phyloP scores from a whole-genome alignment of 1,140 invertebrate species.

The Mya arenaria region DNA sequence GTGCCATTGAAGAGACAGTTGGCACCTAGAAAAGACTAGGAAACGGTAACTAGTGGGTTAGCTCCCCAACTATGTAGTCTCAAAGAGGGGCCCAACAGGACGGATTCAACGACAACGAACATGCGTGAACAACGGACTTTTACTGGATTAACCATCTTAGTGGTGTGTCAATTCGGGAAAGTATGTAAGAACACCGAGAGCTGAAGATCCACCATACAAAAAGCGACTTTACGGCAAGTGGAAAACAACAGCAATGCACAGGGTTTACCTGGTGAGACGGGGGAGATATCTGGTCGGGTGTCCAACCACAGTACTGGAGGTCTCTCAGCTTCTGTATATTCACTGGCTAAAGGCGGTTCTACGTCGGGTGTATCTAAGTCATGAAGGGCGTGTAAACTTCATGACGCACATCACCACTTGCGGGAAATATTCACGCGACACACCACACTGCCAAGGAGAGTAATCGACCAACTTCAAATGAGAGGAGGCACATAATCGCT shows the following conservation, averaged over 20 bases:
- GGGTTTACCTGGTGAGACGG: conserved; percentile 18
- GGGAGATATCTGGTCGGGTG: background rate
- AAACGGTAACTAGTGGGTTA: background rate
- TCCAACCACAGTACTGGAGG: background rate
- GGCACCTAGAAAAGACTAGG: conserved; percentile 26
- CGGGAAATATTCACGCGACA: background rate
- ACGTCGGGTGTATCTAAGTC: background rate
- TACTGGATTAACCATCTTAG: background rate
- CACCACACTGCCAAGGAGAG: background rate
- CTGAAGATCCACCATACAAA: conserved; percentile 15
- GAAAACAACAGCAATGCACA: background rate
- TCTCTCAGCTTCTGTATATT: conserved; percentile 7
- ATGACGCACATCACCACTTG: background rate
- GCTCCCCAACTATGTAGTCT: background rate
- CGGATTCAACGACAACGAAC: background rate
- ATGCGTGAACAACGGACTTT: no score
- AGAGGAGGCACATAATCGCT: conserved; percentile 3
- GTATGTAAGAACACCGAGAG: background rate
- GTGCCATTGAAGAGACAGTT: conserved; percentile 24
- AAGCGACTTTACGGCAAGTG: background rate
- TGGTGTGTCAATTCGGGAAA: background rate
- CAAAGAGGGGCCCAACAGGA: background rate
- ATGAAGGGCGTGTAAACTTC: no score
- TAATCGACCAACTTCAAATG: background rate
- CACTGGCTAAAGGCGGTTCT: background rate